phyloP scores from a whole-genome alignment of 2,888 invertebrate genomes.

The Apodemia hepburni region DNA sequence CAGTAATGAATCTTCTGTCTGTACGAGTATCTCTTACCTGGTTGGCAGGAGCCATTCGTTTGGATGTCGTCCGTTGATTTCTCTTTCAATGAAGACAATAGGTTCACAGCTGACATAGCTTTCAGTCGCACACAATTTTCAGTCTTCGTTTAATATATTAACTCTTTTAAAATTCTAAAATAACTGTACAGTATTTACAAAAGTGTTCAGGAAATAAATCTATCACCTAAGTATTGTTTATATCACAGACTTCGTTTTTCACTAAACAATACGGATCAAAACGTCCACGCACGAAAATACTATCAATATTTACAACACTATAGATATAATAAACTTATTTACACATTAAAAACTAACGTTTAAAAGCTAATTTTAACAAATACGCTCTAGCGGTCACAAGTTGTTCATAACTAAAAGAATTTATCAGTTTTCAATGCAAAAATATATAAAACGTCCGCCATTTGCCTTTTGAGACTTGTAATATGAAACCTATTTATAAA shows the following conservation, averaged over 20 bases:
- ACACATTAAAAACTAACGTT: constrained; percentile 78
- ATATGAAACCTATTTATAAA: constrained; percentile 44
- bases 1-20: background rate
- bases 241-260: constrained; percentile 82
- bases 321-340: constrained; percentile 77
- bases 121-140: constrained; percentile 66
- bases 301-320: constrained; percentile 76
- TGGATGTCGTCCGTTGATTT: constrained; percentile 68
- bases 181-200: constrained; percentile 77
- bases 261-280: constrained; percentile 79
- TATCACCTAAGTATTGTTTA: constrained; percentile 79
- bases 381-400: constrained; percentile 77
- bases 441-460: constrained; percentile 81
- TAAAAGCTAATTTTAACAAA: constrained; percentile 77
- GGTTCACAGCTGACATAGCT: constrained; percentile 78
- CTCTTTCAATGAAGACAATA: constrained; percentile 74
- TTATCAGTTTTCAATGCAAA: constrained; percentile 80
- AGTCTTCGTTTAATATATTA: constrained; percentile 77
- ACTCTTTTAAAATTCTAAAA: constrained; percentile 72
- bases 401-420: constrained; percentile 80
- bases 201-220: constrained; percentile 73
- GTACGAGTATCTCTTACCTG: constrained; percentile 47
- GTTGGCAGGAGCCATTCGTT: constrained; percentile 62
- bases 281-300: constrained; percentile 80
- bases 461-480: constrained; percentile 78